Conservation (phyloP, 2,797 vertebrate genomes). For the Psittacula derbiana region DNA sequence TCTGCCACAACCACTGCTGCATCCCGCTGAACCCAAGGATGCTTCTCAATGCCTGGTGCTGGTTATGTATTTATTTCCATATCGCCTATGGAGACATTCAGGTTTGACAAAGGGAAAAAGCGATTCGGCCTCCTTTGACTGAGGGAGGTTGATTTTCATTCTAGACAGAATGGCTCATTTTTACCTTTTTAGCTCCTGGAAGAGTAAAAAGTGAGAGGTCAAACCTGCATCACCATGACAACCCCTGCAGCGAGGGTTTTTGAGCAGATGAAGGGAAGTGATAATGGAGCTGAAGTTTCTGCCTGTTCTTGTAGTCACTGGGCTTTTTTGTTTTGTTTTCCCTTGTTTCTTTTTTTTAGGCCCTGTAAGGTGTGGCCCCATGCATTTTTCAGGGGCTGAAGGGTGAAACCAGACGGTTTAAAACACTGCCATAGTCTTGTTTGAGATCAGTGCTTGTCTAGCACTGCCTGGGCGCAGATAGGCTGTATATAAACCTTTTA, state of each 20-base stretch:
- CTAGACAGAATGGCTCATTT: constrained; percentile 74
- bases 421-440: neutral
- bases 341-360: neutral
- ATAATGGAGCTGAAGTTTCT: constrained; percentile 72
- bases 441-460: neutral
- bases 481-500: neutral
- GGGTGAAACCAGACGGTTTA: neutral
- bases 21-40: neutral
- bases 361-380: neutral
- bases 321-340: constrained; percentile 27
- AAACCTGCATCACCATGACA: constrained; percentile 85
- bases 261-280: constrained; percentile 72
- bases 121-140: constrained; percentile 60
- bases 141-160: constrained; percentile 75
- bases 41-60: neutral
- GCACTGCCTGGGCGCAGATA: accelerated
- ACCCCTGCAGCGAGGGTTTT: constrained; percentile 72
- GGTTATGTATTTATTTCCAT: neutral
- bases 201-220: constrained; percentile 87
- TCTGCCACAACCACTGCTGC: accelerated
- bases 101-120: constrained; percentile 63
- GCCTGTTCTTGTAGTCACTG: neutral
- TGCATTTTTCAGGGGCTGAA: neutral
- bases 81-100: constrained; percentile 59
- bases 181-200: constrained; percentile 78